phyloP scores from a whole-genome alignment of 2,888 invertebrate genomes.

The Hirtodrosophila duncani region DNA sequence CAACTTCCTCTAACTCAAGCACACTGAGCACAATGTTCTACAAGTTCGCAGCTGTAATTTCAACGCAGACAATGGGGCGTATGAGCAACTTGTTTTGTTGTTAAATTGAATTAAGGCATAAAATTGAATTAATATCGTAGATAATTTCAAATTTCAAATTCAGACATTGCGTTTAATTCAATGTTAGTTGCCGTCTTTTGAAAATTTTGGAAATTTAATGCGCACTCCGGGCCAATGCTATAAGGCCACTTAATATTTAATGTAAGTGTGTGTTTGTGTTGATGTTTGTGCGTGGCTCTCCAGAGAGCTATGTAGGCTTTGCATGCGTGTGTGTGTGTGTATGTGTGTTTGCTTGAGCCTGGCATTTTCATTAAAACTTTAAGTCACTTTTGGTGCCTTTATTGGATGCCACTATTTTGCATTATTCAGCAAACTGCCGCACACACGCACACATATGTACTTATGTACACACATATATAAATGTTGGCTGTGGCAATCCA shows the following conservation, averaged over 20 bases:
- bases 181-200: constrained; percentile 11
- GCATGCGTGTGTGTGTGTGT: constrained; percentile 6
- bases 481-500: constrained; percentile 25
- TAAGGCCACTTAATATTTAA: constrained; percentile 57
- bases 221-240: constrained; percentile 44
- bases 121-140: constrained; percentile 35
- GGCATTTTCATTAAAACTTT: constrained; percentile 68
- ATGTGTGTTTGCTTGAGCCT: constrained; percentile 19
- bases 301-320: constrained; percentile 4
- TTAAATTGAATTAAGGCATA: constrained; percentile 42
- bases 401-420: constrained; percentile 58
- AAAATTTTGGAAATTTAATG: constrained; percentile 48
- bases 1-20: no score
- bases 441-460: constrained; percentile 15
- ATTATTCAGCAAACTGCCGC: constrained; percentile 58
- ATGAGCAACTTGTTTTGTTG: constrained; percentile 22
- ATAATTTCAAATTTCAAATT: constrained; percentile 13
- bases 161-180: constrained; percentile 24
- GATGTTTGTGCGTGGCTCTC: constrained; percentile 30
- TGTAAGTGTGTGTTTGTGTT: constrained; percentile 47
- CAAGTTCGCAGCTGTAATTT: no score
- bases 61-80: constrained; percentile 7
- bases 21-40: no score
- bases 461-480: constrained; percentile 10
- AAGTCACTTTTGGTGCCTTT: constrained; percentile 62